Evolutionary conservation across 2,113 vertebrate species (phyloP), one percentile per base, ranked within the genome.

Genomic region (Phylloscopus whistleri): DNA sequence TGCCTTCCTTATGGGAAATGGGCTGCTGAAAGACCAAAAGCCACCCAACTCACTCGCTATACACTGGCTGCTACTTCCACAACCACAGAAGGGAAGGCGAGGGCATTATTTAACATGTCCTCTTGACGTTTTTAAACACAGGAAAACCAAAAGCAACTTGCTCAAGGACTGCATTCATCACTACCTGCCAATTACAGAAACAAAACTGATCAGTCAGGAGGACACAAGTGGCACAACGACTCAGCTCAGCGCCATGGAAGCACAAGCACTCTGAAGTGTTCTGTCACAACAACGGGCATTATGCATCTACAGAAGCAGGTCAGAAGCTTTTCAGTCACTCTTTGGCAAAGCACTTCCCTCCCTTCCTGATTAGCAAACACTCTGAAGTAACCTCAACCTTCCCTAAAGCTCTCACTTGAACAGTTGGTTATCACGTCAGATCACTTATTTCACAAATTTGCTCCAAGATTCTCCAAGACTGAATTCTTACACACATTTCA

Each of bases 141-240:
- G 17, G 70, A 86, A 88, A 93, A 94, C 37, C 72, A 90, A 73
- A 72, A 95, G 73, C 59, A 81, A 84, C 76, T 88, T 21, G 28
- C 53, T 84, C 51, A 81, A 94, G 80, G 83, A 94, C 93, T 95
- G 60, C 56, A 95, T 90, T 91, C 88, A 96, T 96, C 94, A 90
- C 80, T 2, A 10, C 68, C 88, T 92, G 92, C 66, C 90, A 95
- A 95, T 95, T 90, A 83, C 59, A 88, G 75, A 68, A 87, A 84
- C 58, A 90, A 93, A 93, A 53, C 87, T 46, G 53, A 89, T 93
- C 94, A 58, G 43, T 94, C 93, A 91, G 70, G 16, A 82, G 67
- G 55, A 88, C 35, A 43, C 21, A 66, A 70, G 81, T 7, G 19
- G 58, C 72, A 78, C 52, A 39, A 31, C 0, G 0, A 18, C 19